These are phyloP conservation scores for Ciconia nigra DNA, from an alignment of 2,797 vertebrate species.

Conservation along the genomic window DNA sequence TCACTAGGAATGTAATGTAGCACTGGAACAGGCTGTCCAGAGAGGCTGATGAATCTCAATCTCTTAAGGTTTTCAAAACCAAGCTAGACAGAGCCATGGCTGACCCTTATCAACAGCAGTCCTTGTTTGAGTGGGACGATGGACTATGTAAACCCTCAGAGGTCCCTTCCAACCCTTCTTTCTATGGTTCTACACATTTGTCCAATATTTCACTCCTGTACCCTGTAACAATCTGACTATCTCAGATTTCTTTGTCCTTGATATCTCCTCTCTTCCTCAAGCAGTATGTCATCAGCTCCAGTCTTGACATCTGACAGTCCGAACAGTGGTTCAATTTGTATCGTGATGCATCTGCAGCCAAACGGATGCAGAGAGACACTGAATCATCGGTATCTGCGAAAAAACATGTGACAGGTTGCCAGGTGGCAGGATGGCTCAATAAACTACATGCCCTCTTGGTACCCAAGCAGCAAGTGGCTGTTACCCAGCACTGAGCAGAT, in stretches of 20 bases:
- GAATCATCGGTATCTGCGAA: not conserved
- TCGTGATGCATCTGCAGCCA: not conserved
- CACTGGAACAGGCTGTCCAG: not conserved
- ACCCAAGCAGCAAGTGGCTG: not conserved
- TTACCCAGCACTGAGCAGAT: not conserved
- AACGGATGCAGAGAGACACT: not conserved
- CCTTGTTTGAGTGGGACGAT: not conserved
- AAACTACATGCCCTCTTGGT: accelerated
- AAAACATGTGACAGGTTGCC: not conserved
- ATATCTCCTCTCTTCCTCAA: not conserved
- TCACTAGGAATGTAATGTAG: not conserved
- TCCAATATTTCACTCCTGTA: not conserved
- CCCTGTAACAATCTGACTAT: not conserved
- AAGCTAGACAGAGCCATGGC: not conserved
- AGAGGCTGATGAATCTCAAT: not conserved
- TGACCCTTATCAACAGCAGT: not conserved
- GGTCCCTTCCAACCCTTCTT: not conserved
- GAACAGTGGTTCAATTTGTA: not conserved
- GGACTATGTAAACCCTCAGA: not conserved
- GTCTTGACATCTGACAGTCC: not conserved
- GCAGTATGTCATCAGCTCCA: not conserved
- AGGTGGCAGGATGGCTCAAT: not conserved
- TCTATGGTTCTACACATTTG: not conserved
- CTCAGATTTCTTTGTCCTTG: not conserved
- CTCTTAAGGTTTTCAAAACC: not conserved